Evolutionary conservation across 2,888 invertebrate genomes (phyloP).

Genomic region (Cybosia mesomella): DNA sequence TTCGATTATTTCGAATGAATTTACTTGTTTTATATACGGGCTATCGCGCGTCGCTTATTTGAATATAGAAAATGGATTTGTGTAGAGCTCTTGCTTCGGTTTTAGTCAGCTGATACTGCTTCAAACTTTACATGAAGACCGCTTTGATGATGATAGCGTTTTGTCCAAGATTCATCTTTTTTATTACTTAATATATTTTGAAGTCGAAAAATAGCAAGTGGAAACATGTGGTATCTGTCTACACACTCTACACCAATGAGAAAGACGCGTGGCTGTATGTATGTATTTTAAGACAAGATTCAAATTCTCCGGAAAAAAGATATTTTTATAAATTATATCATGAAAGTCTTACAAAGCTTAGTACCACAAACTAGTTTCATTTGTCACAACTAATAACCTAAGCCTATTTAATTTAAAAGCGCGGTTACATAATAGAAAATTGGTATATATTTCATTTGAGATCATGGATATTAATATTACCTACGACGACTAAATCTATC

Average conservation of each 20-base stretch:
- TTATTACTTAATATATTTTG: neutral
- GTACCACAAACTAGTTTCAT: neutral
- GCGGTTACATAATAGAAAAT: neutral
- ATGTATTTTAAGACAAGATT: neutral
- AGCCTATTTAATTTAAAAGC: neutral
- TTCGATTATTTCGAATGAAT: constrained; percentile 76
- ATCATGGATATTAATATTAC: constrained; percentile 9
- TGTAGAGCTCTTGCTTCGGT: neutral
- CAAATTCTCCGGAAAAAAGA: neutral
- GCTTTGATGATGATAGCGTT: no score
- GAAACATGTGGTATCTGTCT: neutral
- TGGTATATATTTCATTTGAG: neutral
- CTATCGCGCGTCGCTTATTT: neutral
- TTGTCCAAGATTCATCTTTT: neutral
- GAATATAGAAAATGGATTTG: neutral
- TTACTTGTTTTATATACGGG: neutral
- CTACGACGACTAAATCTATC: neutral
- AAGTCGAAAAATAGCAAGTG: neutral
- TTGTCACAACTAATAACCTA: constrained; percentile 2
- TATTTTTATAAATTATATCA: neutral
- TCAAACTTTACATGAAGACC: neutral
- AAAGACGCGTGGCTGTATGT: neutral
- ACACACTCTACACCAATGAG: neutral
- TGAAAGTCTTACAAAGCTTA: neutral
- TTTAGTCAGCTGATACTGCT: neutral